phyloP scores from a whole-genome alignment of 2,113 vertebrate species.

The Rhombomys opimus region DNA sequence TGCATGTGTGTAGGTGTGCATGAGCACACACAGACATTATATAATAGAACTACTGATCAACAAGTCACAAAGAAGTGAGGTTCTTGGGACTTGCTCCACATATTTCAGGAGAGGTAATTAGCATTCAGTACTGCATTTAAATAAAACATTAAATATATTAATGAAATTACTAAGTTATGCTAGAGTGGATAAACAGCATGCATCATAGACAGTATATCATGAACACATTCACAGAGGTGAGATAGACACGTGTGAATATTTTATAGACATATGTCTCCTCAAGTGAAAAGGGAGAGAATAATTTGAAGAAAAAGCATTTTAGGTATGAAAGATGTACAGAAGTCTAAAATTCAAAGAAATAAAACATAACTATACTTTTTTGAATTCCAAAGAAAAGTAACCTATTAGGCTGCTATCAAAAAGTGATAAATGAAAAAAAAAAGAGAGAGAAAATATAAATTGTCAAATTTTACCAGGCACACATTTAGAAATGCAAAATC shows the following conservation, averaged over 20 bases:
- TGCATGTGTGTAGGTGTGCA: accelerated
- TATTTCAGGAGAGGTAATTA: slow-evolving; percentile 31
- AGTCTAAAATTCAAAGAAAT: background rate
- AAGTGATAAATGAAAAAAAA: slow-evolving; percentile 50
- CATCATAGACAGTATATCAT: background rate
- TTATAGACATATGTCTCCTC: slow-evolving; percentile 11
- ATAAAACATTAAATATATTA: slow-evolving; percentile 25
- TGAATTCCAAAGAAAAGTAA: slow-evolving; percentile 51
- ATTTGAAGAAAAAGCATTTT: slow-evolving; percentile 37
- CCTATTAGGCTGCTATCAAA: slow-evolving; percentile 36
- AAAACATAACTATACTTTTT: slow-evolving; percentile 6
- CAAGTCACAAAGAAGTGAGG: slow-evolving; percentile 15
- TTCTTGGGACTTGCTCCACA: background rate
- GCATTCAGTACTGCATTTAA: slow-evolving; percentile 2
- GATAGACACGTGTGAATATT: background rate
- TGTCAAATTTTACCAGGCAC: slow-evolving; percentile 3
- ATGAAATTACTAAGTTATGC: slow-evolving; percentile 35
- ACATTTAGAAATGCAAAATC: slow-evolving; percentile 12
- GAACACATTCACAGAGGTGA: slow-evolving; percentile 1
- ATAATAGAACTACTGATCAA: background rate
- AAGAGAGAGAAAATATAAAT: background rate
- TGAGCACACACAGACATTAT: background rate
- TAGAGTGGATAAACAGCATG: background rate
- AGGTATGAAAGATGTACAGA: slow-evolving; percentile 28
- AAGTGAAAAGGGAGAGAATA: background rate